phyloP scores from a whole-genome alignment of 2,113 vertebrate species.

The Acanthisitta chloris region DNA sequence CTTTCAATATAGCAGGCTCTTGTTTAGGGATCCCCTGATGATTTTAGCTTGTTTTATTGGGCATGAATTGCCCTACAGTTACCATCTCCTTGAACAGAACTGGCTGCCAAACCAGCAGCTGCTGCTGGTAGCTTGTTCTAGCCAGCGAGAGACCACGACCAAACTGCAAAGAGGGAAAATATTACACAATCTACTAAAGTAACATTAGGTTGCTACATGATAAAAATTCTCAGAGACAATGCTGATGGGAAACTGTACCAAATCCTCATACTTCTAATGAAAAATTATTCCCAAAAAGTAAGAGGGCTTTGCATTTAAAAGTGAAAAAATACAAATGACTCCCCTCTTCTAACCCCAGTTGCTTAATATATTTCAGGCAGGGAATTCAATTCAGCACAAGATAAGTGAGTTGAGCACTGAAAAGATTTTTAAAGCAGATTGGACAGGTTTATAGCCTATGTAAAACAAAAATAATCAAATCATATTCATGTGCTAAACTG shows the following conservation, averaged over 20 bases:
- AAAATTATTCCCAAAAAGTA: background rate
- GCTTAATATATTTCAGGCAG: background rate
- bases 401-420: background rate
- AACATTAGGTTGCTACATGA: background rate
- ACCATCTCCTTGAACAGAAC: background rate
- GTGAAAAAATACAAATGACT: background rate
- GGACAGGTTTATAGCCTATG: slow-evolving; percentile 24
- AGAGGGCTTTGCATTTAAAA: background rate
- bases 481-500: slow-evolving; percentile 32
- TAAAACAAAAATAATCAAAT: slow-evolving; percentile 53
- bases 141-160: background rate
- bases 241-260: background rate
- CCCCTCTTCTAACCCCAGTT: background rate
- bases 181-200: background rate
- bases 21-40: background rate
- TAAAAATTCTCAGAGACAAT: background rate
- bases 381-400: slow-evolving; percentile 9
- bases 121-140: background rate
- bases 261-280: background rate
- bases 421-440: slow-evolving; percentile 39
- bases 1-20: slow-evolving; percentile 9
- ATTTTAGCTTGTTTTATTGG: slow-evolving; percentile 26
- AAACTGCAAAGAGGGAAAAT: background rate
- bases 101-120: slow-evolving; percentile 3
- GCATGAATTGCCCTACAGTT: background rate